phyloP scores from a whole-genome alignment of 2,113 vertebrate genomes.

The Callospermophilus lateralis region DNA sequence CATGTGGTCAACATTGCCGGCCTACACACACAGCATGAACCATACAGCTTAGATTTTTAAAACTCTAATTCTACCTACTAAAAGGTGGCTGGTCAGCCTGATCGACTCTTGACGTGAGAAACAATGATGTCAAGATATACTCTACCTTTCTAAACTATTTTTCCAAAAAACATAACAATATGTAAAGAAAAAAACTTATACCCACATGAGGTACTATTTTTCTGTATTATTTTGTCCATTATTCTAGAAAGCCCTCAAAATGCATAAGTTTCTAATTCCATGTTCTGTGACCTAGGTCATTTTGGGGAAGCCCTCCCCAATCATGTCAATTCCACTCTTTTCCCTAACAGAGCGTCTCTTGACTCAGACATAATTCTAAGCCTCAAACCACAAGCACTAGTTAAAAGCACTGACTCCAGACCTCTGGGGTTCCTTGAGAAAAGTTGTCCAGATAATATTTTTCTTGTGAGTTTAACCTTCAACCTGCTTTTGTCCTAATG shows the following conservation, averaged over 20 bases:
- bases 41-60: background rate
- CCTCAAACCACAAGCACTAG: background rate
- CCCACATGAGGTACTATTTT: background rate
- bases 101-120: background rate
- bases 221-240: background rate
- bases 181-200: background rate
- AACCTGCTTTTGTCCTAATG: background rate
- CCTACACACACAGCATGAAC: background rate
- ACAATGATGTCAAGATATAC: background rate
- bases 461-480: background rate
- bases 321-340: background rate
- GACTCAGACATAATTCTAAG: background rate
- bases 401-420: background rate
- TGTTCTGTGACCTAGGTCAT: background rate
- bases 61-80: background rate
- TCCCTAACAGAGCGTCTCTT: background rate
- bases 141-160: no score
- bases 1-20: background rate
- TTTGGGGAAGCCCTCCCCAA: background rate
- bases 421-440: background rate
- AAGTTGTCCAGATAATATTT: background rate
- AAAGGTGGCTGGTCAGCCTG: background rate
- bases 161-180: background rate
- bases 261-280: background rate
- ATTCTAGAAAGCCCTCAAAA: background rate